These are phyloP conservation scores for Crocidura indochinensis DNA, from an alignment of 2,797 vertebrate genomes.

Conservation along the genomic window DNA sequence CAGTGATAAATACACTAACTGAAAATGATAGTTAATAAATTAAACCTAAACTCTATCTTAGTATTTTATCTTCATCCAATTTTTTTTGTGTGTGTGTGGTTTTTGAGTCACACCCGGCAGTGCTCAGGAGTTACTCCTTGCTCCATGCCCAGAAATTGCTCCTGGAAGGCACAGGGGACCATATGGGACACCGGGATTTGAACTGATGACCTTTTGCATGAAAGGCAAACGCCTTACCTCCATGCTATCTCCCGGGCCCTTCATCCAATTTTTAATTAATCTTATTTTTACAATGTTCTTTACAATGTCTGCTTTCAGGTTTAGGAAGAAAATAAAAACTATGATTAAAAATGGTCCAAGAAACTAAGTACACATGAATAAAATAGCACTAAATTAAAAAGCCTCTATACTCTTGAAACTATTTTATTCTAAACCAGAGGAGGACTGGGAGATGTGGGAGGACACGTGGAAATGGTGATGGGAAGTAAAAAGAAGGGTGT, in stretches of 20 bases:
- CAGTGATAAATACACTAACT: not conserved
- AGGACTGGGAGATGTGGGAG: too few relatives aligned
- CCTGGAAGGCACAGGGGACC: too few relatives aligned
- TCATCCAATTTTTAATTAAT: not conserved
- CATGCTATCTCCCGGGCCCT: too few relatives aligned
- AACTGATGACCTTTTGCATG: too few relatives aligned
- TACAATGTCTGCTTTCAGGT: slow-evolving; percentile 8
- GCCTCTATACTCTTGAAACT: not conserved
- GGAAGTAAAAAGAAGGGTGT: too few relatives aligned
- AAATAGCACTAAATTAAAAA: not conserved
- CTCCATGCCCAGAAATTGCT: too few relatives aligned
- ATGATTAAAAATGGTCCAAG: not conserved
- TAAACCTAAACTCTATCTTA: slow-evolving; percentile 9
- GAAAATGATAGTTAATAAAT: not conserved
- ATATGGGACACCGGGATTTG: too few relatives aligned
- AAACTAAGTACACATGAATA: not conserved
- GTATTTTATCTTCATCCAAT: not conserved
- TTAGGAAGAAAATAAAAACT: slow-evolving; percentile 16
- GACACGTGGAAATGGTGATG: too few relatives aligned
- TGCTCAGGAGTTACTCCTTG: too few relatives aligned
- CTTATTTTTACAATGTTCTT: slow-evolving; percentile 8
- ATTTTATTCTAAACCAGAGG: not conserved
- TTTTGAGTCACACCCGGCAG: too few relatives aligned
- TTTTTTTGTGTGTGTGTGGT: too few relatives aligned
- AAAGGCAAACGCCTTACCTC: too few relatives aligned